A percentile compares a stretch with the other conserved stretches of the same genome.
These are phyloP conservation scores for Zapornia atra DNA, from an alignment of 2,113 vertebrate species.

Conservation along the genomic window DNA sequence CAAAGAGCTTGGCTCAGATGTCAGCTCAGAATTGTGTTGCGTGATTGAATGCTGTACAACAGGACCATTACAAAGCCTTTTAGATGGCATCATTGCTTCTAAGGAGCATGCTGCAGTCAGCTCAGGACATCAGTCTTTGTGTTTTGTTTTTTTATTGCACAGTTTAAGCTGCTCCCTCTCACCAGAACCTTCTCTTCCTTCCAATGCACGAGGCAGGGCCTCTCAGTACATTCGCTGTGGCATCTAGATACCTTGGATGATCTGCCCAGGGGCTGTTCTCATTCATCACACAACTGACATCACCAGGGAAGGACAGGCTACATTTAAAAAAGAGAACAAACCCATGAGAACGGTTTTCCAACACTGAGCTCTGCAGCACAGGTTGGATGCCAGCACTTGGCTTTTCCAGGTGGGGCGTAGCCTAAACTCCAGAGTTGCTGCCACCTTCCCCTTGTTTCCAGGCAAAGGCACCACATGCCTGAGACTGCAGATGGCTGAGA, in stretches of 20 bases:
- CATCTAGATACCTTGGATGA: rapidly evolving
- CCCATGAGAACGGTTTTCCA: rapidly evolving
- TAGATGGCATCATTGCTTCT: neutral
- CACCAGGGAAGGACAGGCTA: rapidly evolving
- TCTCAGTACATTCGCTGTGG: neutral
- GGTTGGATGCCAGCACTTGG: rapidly evolving
- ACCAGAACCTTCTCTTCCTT: neutral
- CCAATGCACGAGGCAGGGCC: neutral
- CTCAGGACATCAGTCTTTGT: neutral
- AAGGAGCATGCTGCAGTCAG: neutral
- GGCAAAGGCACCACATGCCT: neutral
- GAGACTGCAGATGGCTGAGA: neutral
- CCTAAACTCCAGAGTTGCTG: rapidly evolving
- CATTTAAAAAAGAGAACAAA: neutral
- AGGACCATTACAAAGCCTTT: neutral
- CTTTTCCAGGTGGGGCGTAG: neutral
- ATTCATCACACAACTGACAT: neutral
- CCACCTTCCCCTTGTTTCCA: neutral
- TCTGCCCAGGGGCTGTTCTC: neutral
- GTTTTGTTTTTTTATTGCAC: neutral
- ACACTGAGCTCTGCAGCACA: rapidly evolving
- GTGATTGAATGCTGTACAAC: neutral
- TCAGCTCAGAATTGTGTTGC: neutral
- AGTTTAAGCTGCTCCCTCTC: neutral
- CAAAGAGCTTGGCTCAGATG: neutral